Conservation (phyloP, 2,113 vertebrate species). For the Orientallactaga bullata region DNA sequence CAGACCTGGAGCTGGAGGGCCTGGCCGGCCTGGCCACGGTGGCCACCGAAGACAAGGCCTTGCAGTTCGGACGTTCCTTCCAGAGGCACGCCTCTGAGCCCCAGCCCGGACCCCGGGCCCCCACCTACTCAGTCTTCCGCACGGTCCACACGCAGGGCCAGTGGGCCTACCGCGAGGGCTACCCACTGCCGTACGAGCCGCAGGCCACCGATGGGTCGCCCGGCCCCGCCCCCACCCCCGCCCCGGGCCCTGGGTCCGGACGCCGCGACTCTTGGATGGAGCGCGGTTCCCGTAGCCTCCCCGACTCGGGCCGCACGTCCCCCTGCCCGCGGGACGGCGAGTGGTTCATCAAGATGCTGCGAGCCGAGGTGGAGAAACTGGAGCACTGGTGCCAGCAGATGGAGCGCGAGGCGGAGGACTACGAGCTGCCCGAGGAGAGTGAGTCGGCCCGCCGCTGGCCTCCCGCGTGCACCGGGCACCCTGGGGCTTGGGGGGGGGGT, state of each 20-base stretch:
- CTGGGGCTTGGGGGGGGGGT: accelerated
- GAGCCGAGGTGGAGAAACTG: slow-evolving; percentile 98
- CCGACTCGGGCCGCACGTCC: slow-evolving; percentile 95
- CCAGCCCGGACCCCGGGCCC: slow-evolving; percentile 89
- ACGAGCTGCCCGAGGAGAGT: slow-evolving; percentile 97
- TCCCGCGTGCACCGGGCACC: neutral
- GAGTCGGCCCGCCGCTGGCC: slow-evolving; percentile 81
- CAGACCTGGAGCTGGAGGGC: slow-evolving; percentile 97
- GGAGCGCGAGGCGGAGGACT: slow-evolving; percentile 97
- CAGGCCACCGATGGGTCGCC: slow-evolving; percentile 87
- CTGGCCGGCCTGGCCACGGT: slow-evolving; percentile 91
- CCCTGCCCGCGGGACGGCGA: slow-evolving; percentile 97
- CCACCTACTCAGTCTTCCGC: slow-evolving; percentile 95
- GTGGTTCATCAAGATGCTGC: slow-evolving; percentile 97
- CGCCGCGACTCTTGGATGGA: slow-evolving; percentile 92
- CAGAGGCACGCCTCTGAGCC: slow-evolving; percentile 97
- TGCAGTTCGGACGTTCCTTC: slow-evolving; percentile 98
- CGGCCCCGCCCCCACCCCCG: slow-evolving; percentile 82
- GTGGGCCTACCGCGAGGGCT: slow-evolving; percentile 97
- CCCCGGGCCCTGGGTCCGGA: slow-evolving; percentile 76
- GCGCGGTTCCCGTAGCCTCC: slow-evolving; percentile 96
- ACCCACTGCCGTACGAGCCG: slow-evolving; percentile 93
- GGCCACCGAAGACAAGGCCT: slow-evolving; percentile 96
- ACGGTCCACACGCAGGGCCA: slow-evolving; percentile 99
- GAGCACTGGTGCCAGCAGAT: slow-evolving; percentile 99